Evolutionary conservation across 2,113 vertebrate species (phyloP), one percentile per base, ranked within the genome.

Genomic region (Scolopax mira): DNA sequence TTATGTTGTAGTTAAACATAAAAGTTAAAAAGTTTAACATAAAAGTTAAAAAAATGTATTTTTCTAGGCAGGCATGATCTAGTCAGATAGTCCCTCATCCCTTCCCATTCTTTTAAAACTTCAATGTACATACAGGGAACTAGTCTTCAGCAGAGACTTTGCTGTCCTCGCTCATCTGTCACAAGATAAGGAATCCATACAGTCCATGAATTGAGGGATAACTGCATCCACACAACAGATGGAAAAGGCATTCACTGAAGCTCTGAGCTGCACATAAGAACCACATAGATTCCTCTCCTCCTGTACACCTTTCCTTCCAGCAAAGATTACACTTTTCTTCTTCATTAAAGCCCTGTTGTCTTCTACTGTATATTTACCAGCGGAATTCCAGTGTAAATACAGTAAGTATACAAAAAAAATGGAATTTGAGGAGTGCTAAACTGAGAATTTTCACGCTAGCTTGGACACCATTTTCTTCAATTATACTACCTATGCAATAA

Each of bases 261-360:
- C 69, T 46, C 52, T 35, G 41, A 30, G 55, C 27, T 78, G 42
- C 11, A 46, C 7, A 6, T 1, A 25, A 33, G 28, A 48, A 66
- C 7, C 11, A 54, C 14, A 46, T 0, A 3, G 8, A 33, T 27
- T 42, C 5, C 6, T 5, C 12, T 44, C 27, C 10, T 48, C 49
- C 28, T 10, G 5, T 5, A 10, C 24, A 28, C 18, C 13, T 52
- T 23, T 15, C 30, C 48, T 58, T 37, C 24, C 65, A 62, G 42
- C 23, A 92, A 58, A 62, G 30, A 18, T 6, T 28, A 44, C 37
- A 35, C 44, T 37, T 57, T 22, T 52, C 25, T 15, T 37, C 41
- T 70, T 51, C 69, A 30, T 11, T 58, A 67, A 78, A 75, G n/a
- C 22, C 44, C 9, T 35, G n/a, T 3, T 51, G 27, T 35, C 52